Evolutionary conservation across 2,113 vertebrate species (phyloP).

Genomic region (Desmodus rotundus): DNA sequence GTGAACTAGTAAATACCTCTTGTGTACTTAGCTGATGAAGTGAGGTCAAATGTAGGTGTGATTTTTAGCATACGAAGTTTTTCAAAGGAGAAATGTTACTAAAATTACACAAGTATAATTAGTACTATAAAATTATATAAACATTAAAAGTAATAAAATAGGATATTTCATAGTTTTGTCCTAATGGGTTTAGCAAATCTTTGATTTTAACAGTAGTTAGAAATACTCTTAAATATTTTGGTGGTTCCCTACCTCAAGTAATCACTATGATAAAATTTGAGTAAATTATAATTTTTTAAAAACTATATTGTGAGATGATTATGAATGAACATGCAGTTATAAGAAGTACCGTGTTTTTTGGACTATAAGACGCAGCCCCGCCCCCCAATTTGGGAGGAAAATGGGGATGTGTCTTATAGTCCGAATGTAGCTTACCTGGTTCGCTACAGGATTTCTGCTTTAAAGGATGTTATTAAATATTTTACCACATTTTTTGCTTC

Average conservation of each 20-base stretch:
- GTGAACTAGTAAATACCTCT: neutral
- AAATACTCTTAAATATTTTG: slow-evolving; percentile 15
- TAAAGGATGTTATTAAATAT: too few species aligned
- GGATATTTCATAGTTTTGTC: neutral
- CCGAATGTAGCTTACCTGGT: too few species aligned
- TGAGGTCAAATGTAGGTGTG: neutral
- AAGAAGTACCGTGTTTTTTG: too few species aligned
- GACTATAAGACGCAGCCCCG: too few species aligned
- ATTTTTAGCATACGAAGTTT: neutral
- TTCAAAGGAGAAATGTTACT: slow-evolving; percentile 28
- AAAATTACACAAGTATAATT: neutral
- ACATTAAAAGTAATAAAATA: neutral
- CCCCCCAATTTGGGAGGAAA: too few species aligned
- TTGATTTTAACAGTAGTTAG: neutral
- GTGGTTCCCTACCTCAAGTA: neutral
- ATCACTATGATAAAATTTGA: slow-evolving; percentile 19
- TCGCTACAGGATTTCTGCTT: too few species aligned
- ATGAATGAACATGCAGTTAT: neutral
- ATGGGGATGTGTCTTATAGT: too few species aligned
- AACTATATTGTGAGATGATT: neutral
- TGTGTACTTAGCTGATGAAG: neutral
- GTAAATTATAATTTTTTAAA: neutral
- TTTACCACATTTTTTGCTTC: too few species aligned
- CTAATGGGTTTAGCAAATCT: neutral
- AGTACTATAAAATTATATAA: neutral